phyloP scores from a whole-genome alignment of 1,140 invertebrate species.

The Lepidostoma basale region DNA sequence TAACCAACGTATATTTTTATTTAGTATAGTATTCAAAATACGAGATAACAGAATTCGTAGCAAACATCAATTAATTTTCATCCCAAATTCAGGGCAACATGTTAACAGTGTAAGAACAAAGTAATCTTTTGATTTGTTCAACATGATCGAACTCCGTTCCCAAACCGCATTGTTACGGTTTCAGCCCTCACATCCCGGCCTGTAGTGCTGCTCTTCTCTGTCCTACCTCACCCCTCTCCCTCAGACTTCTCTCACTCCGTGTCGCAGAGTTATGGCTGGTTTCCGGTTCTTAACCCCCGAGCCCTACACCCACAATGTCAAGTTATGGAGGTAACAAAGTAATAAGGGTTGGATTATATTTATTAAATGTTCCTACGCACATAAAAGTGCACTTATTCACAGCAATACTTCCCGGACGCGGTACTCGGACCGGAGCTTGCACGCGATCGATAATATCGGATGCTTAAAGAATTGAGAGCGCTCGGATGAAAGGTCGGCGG shows the following conservation, averaged over 20 bases:
- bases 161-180: constrained; percentile 12
- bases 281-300: constrained; percentile 11
- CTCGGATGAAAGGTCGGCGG: too few species aligned
- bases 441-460: background rate
- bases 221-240: too few species aligned
- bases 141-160: constrained; percentile 21
- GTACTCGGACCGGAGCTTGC: too few species aligned
- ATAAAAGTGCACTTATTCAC: too few species aligned
- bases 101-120: constrained; percentile 18
- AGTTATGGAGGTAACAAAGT: constrained; percentile 11
- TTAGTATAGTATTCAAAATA: too few species aligned
- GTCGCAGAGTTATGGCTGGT: constrained; percentile 13
- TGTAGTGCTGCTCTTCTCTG: too few species aligned
- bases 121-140: constrained; percentile 29
- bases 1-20: too few species aligned
- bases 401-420: too few species aligned
- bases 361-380: background rate
- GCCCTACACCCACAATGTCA: constrained; percentile 13
- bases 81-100: background rate
- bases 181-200: constrained; percentile 1
- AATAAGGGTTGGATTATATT: constrained; percentile 17
- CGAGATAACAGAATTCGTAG: background rate
- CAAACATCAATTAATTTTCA: constrained; percentile 4
- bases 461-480: background rate
- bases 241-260: too few species aligned